A percentile compares a stretch with the other conserved stretches of the same genome.
Evolutionary conservation across 2,797 vertebrate species (phyloP).

Genomic region (Serranus cabrilla): DNA sequence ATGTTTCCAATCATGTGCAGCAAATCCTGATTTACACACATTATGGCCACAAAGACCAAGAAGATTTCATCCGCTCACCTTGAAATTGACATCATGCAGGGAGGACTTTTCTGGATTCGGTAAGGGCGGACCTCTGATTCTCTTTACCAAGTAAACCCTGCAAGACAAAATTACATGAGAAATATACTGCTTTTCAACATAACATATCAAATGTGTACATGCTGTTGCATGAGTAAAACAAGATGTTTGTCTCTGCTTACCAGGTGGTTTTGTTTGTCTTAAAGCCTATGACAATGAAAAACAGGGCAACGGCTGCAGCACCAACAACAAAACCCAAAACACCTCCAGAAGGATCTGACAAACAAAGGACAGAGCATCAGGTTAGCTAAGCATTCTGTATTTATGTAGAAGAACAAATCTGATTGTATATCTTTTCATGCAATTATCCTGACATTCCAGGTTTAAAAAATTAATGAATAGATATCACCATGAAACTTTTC

Average conservation of each 20-base stretch:
- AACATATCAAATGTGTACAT: background rate
- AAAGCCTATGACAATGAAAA: constrained; percentile 12
- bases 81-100: constrained; percentile 39
- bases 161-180: background rate
- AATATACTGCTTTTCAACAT: background rate
- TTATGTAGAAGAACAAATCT: too few relatives aligned
- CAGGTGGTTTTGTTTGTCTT: constrained; percentile 49
- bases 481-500: too few relatives aligned
- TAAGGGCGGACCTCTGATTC: constrained; percentile 41
- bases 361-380: constrained; percentile 3
- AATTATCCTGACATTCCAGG: too few relatives aligned
- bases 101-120: constrained; percentile 65
- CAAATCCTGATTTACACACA: too few relatives aligned
- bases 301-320: background rate
- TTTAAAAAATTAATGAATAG: too few relatives aligned
- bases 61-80: constrained; percentile 41
- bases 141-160: constrained; percentile 54
- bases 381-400: too few relatives aligned
- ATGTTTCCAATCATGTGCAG: too few relatives aligned
- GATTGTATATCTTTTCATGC: too few relatives aligned
- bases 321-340: accelerated
- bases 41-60: too few relatives aligned
- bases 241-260: constrained; percentile 42
- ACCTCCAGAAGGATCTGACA: background rate
- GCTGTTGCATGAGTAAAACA: background rate